Conservation (phyloP, 2,888 invertebrate genomes). For the Eupelmus urozonus region DNA sequence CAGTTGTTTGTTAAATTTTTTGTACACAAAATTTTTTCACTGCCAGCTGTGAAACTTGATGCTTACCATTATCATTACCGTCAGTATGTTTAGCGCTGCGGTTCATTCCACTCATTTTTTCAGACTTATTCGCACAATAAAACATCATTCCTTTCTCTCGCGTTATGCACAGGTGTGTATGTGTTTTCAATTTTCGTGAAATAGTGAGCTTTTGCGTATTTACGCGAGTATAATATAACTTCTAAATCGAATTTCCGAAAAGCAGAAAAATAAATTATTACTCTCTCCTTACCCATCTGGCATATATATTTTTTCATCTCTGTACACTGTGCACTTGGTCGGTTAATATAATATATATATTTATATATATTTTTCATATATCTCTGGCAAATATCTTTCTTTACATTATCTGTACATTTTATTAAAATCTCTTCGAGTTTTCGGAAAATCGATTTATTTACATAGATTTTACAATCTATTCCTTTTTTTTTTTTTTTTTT, state of each 20-base stretch:
- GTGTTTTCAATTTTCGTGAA: not conserved
- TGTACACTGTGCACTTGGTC: slow-evolving; percentile 59
- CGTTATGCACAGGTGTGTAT: slow-evolving; percentile 40
- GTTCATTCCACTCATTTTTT: slow-evolving; percentile 46
- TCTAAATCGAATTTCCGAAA: slow-evolving; percentile 57
- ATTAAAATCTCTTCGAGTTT: slow-evolving; percentile 46
- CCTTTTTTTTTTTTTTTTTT: not conserved
- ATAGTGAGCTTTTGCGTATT: slow-evolving; percentile 7
- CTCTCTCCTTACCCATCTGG: slow-evolving; percentile 45
- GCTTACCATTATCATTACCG: slow-evolving; percentile 17
- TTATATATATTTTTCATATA: slow-evolving; percentile 58
- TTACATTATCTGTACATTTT: slow-evolving; percentile 52
- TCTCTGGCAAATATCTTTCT: slow-evolving; percentile 29
- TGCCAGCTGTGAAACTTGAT: slow-evolving; percentile 37
- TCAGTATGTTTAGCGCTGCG: slow-evolving; percentile 53
- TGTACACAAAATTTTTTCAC: slow-evolving; percentile 54
- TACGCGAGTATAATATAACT: slow-evolving; percentile 8
- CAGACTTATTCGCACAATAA: slow-evolving; percentile 27
- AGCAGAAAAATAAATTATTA: slow-evolving; percentile 54
- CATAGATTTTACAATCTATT: slow-evolving; percentile 12
- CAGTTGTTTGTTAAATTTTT: slow-evolving; percentile 59
- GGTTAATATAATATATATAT: slow-evolving; percentile 59
- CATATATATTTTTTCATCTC: slow-evolving; percentile 30
- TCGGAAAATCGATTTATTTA: slow-evolving; percentile 56
- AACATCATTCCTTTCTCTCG: slow-evolving; percentile 26